Evolutionary conservation across 2,113 vertebrate genomes (phyloP).

Genomic region (Oncorhynchus mykiss): DNA sequence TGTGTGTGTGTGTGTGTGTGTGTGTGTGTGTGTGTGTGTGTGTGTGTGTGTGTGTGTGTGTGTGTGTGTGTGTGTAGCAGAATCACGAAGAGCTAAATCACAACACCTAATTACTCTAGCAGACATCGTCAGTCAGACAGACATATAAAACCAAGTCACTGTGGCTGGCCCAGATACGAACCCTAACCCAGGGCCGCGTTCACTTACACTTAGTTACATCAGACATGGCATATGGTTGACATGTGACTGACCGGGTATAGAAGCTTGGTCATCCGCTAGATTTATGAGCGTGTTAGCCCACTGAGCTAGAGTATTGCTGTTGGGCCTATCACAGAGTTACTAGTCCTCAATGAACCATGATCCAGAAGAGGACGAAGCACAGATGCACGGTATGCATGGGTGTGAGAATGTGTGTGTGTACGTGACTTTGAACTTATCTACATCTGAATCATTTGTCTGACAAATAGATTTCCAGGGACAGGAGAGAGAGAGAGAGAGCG

Average conservation of each 20-base stretch:
- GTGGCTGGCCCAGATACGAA: not conserved
- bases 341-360: not conserved
- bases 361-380: not conserved
- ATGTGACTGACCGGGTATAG: not conserved
- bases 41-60: not conserved
- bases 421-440: slow-evolving; percentile 9
- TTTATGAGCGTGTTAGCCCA: not conserved
- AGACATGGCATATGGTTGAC: too few relatives aligned
- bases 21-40: not conserved
- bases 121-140: slow-evolving; percentile 15
- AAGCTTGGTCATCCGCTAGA: not conserved
- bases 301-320: too few relatives aligned
- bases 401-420: slow-evolving; percentile 20
- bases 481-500: not conserved
- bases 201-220: not conserved
- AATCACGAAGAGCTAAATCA: slow-evolving; percentile 22
- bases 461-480: slow-evolving; percentile 6
- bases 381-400: slow-evolving; percentile 1
- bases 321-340: too few relatives aligned
- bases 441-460: slow-evolving; percentile 9
- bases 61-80: not conserved
- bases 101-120: slow-evolving; percentile 14
- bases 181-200: not conserved
- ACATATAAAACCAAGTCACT: not conserved
- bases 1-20: not conserved